A percentile compares a stretch with the other conserved stretches of the same genome.
phyloP scores from a whole-genome alignment of 2,888 invertebrate genomes.

The Ceratothoa steindachneri region DNA sequence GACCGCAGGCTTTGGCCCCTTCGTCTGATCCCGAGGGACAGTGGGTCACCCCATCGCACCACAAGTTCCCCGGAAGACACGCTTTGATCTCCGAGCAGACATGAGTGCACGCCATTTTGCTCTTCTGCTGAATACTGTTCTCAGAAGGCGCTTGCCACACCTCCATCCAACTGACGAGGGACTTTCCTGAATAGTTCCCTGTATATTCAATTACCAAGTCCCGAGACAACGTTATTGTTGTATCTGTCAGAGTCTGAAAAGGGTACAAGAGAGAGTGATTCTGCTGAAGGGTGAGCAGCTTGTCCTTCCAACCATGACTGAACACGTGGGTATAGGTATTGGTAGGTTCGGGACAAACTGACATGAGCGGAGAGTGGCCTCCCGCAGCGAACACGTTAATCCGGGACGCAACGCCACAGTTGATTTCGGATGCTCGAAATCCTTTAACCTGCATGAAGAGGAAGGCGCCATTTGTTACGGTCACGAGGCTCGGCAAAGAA shows the following conservation, averaged over 20 bases:
- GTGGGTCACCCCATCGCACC: slow-evolving; percentile 74
- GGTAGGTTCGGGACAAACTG: slow-evolving; percentile 33
- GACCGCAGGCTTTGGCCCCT: slow-evolving; percentile 58
- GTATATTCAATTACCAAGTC: slow-evolving; percentile 72
- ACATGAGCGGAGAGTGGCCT: slow-evolving; percentile 27
- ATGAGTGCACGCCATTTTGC: slow-evolving; percentile 25
- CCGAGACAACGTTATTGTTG: slow-evolving; percentile 55
- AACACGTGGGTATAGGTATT: slow-evolving; percentile 28
- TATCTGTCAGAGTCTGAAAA: neutral
- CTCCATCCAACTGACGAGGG: slow-evolving; percentile 73
- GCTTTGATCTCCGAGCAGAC: slow-evolving; percentile 41
- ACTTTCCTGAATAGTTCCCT: slow-evolving; percentile 68
- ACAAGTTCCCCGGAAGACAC: slow-evolving; percentile 70
- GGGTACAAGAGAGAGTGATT: neutral
- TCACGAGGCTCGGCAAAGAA: slow-evolving; percentile 31
- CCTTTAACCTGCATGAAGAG: slow-evolving; percentile 31
- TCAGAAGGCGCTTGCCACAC: slow-evolving; percentile 57
- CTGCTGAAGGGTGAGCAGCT: neutral
- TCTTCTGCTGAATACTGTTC: neutral
- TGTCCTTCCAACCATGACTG: slow-evolving; percentile 33
- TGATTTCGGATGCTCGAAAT: slow-evolving; percentile 21
- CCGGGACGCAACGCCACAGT: slow-evolving; percentile 29
- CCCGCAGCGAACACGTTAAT: slow-evolving; percentile 38
- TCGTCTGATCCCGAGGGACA: slow-evolving; percentile 78
- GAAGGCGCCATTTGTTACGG: slow-evolving; percentile 33